A percentile compares a stretch with the other conserved stretches of the same genome.
Evolutionary conservation across 2,113 vertebrate species (phyloP).

Genomic region (Cyanoliseus patagonus): DNA sequence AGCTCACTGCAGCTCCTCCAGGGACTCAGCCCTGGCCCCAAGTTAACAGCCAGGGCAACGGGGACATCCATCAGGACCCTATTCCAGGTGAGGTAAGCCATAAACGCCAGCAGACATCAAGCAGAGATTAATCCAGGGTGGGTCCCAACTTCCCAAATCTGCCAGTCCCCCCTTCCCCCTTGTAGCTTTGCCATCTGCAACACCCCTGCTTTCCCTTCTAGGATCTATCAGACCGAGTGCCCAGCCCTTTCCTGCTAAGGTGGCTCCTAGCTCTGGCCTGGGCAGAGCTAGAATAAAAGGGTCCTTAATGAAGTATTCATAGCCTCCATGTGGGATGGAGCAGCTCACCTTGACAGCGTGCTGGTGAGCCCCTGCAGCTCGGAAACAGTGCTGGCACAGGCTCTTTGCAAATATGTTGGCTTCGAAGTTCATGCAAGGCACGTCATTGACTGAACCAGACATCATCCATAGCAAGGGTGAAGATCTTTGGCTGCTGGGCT

Average conservation of each 20-base stretch:
- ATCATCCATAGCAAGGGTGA: slow-evolving; percentile 66
- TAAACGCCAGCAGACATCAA: not conserved
- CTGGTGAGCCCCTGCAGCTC: slow-evolving; percentile 74
- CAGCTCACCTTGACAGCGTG: slow-evolving; percentile 65
- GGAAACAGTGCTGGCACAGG: slow-evolving; percentile 84
- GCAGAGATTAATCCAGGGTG: not conserved
- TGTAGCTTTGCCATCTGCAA: not conserved
- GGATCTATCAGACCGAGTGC: not conserved
- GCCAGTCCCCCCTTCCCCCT: not conserved
- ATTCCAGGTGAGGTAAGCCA: not conserved
- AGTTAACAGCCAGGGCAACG: not conserved
- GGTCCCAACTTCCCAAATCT: not conserved
- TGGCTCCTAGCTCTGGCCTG: not conserved
- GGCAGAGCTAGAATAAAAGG: not conserved
- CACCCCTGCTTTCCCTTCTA: not conserved
- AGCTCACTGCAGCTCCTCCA: not conserved
- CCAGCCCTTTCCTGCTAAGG: slow-evolving; percentile 40
- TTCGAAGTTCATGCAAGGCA: slow-evolving; percentile 79
- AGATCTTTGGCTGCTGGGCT: not conserved
- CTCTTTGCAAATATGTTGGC: slow-evolving; percentile 84
- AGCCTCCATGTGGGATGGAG: not conserved
- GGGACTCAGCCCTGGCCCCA: not conserved
- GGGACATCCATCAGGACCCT: not conserved
- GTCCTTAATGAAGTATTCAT: not conserved
- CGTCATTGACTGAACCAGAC: slow-evolving; percentile 67